Evolutionary conservation across 2,888 invertebrate genomes (phyloP).

Genomic region (Zele albiditarsus): DNA sequence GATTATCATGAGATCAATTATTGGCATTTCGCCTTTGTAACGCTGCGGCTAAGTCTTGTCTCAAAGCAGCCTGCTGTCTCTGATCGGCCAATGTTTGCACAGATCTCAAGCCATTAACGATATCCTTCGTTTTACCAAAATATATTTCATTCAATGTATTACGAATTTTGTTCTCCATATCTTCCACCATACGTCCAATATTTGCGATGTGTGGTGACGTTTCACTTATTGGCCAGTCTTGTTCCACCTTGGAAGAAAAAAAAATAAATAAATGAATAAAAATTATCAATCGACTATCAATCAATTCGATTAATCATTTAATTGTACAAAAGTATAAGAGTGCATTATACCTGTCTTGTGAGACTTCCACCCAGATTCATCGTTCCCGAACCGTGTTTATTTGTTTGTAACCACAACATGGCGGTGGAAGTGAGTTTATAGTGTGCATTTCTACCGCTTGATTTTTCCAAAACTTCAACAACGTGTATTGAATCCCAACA

Average conservation of each 20-base stretch:
- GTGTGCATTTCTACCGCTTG: constrained; percentile 93
- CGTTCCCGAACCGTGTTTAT: constrained; percentile 95
- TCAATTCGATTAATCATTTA: no score
- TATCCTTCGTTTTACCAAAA: constrained; percentile 99
- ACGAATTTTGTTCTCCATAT: constrained; percentile 99
- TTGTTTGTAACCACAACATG: constrained; percentile 99
- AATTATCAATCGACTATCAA: no score
- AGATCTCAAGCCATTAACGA: constrained; percentile 92
- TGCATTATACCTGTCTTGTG: constrained; percentile 88
- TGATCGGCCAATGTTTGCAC: constrained; percentile 90
- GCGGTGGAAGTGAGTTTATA: constrained; percentile 99
- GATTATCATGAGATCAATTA: constrained; percentile 68
- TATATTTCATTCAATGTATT: constrained; percentile 99
- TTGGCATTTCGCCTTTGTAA: constrained; percentile 88
- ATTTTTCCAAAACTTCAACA: constrained; percentile 98
- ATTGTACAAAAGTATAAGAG: neutral
- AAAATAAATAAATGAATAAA: neutral
- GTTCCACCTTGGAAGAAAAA: constrained; percentile 82
- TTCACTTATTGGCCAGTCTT: constrained; percentile 92
- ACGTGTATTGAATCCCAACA: constrained; percentile 99
- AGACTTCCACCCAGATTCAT: constrained; percentile 99
- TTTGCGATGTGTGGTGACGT: constrained; percentile 98
- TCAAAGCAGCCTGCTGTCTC: constrained; percentile 87
- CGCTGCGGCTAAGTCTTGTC: constrained; percentile 89
- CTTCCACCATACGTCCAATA: constrained; percentile 98